These are phyloP conservation scores for Labeo catla DNA, from an alignment of 2,113 vertebrate genomes.

Conservation along the genomic window DNA sequence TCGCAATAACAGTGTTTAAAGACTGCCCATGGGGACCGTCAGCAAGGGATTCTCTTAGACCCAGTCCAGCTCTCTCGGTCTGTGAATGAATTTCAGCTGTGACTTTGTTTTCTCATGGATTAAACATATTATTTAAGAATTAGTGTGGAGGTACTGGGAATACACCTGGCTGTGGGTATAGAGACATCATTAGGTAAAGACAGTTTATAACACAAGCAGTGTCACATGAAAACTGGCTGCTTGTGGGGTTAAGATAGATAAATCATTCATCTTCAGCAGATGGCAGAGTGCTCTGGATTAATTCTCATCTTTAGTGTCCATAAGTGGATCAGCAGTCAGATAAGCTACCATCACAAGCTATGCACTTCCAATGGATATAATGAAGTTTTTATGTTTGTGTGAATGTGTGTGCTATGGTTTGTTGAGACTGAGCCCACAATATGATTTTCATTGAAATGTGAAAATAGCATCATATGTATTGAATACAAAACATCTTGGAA, in stretches of 20 bases:
- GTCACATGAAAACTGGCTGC: neutral
- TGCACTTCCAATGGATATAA: neutral
- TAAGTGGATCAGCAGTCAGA: conserved; percentile 54
- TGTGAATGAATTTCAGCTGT: conserved; percentile 25
- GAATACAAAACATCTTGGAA: neutral
- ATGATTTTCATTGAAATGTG: neutral
- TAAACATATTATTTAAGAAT: neutral
- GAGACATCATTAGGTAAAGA: neutral
- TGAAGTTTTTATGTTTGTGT: neutral
- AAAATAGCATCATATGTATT: neutral
- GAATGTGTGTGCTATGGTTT: conserved; percentile 7
- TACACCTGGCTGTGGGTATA: neutral
- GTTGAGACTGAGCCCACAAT: neutral
- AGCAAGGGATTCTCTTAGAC: conserved; percentile 8
- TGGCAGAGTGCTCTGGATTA: conserved; percentile 52
- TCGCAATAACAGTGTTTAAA: conserved; percentile 25
- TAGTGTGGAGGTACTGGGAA: neutral
- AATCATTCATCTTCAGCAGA: conserved; percentile 60
- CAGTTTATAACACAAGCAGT: neutral
- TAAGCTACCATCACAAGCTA: conserved; percentile 35
- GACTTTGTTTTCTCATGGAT: neutral
- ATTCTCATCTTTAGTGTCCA: conserved; percentile 46
- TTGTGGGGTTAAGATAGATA: conserved; percentile 42
- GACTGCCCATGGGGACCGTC: neutral
- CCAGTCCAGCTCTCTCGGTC: neutral